Evolutionary conservation across 2,888 invertebrate species (phyloP), one percentile per base, ranked within the genome.

Genomic region (Lordiphosa fenestrarum): DNA sequence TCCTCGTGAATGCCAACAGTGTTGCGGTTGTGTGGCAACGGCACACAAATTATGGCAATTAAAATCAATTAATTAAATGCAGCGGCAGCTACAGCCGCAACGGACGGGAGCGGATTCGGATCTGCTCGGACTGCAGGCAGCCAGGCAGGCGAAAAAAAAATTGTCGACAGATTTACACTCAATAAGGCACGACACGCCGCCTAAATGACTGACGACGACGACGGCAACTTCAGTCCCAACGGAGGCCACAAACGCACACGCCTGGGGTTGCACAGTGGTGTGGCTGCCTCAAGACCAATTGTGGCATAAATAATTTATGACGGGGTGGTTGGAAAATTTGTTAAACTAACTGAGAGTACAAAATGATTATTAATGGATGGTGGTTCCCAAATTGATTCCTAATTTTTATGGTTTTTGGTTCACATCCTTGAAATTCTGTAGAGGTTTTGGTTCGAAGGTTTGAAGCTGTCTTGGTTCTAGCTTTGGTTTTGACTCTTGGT

Each of bases 61-160:
- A 84, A 84, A 85, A 84, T 84, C 85, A 85, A 84, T 85, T 84
- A 84, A 84, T 84, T 85, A 85, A 84, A 84, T 84, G 80, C 85
- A 78, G 76, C 77, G 69, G 63, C 78, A 69, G 60, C 68, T 57
- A 40, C 64, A 69, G 64, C 55, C 35, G 38, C 46, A 21, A 39
- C 30, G 39, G 37, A 40, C n/a, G 39, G 33, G 25, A 35, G 25
- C 13, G 25, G 59, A 50, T 30, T 53, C 52, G 42, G 19, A 33
- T 44, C 53, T 54, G 46, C 51, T 50, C 56, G 58, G 49, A 66
- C 63, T 64, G 63, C 44, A 44, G 30, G 42, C 42, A 33, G 44
- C 30, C 30, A 25, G 25, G 30, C 44, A 25, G 41, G 67, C 72
- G 60, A 66, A 66, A 63, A 55, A 58, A 66, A 61, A 44, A 49